Percentiles rank a stretch among this genome's conserved stretches.
Evolutionary conservation across 92 coral and sea anemone genomes (phyloP).

Genomic region (Porites divaricata): DNA sequence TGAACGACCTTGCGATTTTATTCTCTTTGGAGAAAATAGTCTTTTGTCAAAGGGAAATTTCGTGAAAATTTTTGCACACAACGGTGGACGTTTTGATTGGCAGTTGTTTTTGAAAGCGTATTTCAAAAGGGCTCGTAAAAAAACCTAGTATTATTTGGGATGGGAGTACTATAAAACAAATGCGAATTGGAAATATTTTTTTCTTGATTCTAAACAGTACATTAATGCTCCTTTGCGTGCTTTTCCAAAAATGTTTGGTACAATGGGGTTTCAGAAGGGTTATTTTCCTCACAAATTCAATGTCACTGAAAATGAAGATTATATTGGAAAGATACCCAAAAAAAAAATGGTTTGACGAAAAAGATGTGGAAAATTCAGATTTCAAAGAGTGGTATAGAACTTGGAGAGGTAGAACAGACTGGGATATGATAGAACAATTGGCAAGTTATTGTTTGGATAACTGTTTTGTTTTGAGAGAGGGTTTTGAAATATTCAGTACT

Average conservation of each 20-base stretch:
- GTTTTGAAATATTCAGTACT: not conserved
- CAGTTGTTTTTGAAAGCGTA: conserved; percentile 3
- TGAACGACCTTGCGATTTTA: too few species aligned
- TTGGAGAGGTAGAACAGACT: not conserved
- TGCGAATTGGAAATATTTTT: not conserved
- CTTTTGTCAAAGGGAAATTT: too few species aligned
- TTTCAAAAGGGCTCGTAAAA: not conserved
- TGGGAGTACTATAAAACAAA: not conserved
- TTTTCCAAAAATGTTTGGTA: conserved; percentile 31
- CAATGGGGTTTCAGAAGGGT: not conserved
- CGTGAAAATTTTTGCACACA: conserved; percentile 14
- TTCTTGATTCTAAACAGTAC: conserved; percentile 14
- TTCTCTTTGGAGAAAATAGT: too few species aligned
- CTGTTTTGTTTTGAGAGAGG: not conserved
- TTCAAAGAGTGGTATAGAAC: conserved; percentile 1
- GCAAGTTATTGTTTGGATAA: not conserved
- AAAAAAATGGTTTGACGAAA: too few species aligned
- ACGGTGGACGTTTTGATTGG: conserved; percentile 17
- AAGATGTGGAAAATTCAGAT: too few species aligned
- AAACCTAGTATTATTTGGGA: not conserved
- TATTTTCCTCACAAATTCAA: conserved; percentile 29
- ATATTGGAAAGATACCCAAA: not conserved
- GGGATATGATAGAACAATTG: not conserved
- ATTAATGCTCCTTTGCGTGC: not conserved
- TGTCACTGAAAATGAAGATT: not conserved